Evolutionary conservation across 2,113 vertebrate species (phyloP), one percentile per base, ranked within the genome.

Genomic region (Chunga burmeisteri): DNA sequence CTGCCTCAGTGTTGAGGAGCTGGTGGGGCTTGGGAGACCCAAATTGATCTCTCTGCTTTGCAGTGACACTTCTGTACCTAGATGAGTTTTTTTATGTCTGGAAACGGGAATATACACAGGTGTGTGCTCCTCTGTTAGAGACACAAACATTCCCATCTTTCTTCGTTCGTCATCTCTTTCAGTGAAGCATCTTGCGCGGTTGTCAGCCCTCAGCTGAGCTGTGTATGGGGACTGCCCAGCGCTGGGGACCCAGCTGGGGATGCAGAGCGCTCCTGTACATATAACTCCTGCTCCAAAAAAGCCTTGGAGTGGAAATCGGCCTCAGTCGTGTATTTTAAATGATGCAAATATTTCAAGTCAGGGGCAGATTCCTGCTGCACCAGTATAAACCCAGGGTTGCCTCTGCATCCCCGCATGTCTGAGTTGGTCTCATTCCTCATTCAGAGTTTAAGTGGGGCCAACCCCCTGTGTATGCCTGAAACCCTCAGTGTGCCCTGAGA

Each of bases 91-190:
- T 62, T 62, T 18, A 4, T 34, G 26, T n/a, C 16, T 36, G 27
- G 70, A 63, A 49, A 46, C 27, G 62, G 47, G 32, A 58, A 25
- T 9, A 30, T 15, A 20, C 25, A 13, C 3, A 15, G 26, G 10
- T 0, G 0, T 3, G 6, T 81, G 46, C 18, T 49, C 22, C 34
- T 59, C 32, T 72, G 19, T 53, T 59, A 49, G 30, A 49, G 49
- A 36, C 71, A 78, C 22, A 16, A 32, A 63, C 30, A 17, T 11
- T 83, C 44, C 17, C 9, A 6, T 38, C 19, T 23, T 85, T 50
- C 30, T 38, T 49, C 2, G 0, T 65, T 53, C 52, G 15, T 23
- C 22, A 15, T 52, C 20, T 61, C 36, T 56, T 75, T 32, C 34
- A 47, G 78, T 34, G 59, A 42, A 70, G 50, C 49, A 55, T 25